Evolutionary conservation across 2,888 invertebrate species (phyloP).

Genomic region (Polietes domitor): DNA sequence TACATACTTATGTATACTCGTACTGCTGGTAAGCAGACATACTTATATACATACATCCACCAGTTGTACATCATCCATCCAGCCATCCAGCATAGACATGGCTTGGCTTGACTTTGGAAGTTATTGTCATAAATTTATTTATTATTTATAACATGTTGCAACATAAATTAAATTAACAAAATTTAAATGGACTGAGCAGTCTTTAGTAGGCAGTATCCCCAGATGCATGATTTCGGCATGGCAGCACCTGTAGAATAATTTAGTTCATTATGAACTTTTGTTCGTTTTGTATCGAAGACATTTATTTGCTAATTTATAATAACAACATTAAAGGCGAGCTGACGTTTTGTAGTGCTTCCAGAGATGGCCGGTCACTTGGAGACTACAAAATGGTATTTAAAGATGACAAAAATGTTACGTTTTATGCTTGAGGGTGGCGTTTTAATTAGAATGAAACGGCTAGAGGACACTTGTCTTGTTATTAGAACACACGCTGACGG

Average conservation of each 20-base stretch:
- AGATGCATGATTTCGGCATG: background rate
- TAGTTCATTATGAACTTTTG: background rate
- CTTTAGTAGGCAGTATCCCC: conserved; percentile 6
- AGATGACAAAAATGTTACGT: no score
- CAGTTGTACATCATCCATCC: background rate
- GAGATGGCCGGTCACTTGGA: no score
- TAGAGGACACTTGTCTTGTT: no score
- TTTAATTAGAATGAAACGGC: no score
- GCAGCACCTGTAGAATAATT: conserved; percentile 7
- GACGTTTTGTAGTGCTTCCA: no score
- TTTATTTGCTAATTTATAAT: no score
- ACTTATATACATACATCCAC: background rate
- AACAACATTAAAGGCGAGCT: no score
- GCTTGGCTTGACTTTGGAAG: no score
- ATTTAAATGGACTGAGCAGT: conserved; percentile 6
- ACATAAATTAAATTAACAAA: conserved; percentile 39
- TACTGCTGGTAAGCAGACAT: background rate
- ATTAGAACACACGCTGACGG: no score
- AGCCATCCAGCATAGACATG: background rate
- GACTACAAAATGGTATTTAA: no score
- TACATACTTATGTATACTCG: background rate
- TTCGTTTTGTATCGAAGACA: background rate
- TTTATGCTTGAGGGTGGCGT: no score
- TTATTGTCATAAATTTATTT: conserved; percentile 39
- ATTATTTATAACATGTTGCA: conserved; percentile 44